Evolutionary conservation across 2,888 invertebrate genomes (phyloP).

Genomic region (Cheilosia variabilis): DNA sequence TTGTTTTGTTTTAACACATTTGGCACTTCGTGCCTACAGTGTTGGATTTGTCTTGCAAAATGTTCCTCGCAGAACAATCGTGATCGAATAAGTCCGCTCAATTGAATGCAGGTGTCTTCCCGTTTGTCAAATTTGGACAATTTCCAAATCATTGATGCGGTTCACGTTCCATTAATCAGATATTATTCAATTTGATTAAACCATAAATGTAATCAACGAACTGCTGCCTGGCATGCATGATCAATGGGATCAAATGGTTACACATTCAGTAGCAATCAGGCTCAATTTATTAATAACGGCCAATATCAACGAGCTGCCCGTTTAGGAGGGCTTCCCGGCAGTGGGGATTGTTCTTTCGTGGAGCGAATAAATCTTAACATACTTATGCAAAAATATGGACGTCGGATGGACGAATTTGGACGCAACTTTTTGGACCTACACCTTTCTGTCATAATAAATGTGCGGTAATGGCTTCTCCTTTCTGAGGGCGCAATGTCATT

Average conservation of each 20-base stretch:
- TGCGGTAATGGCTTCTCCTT: too few relatives aligned
- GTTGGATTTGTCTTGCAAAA: not conserved
- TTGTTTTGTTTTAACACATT: not conserved
- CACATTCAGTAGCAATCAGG: conserved; percentile 54
- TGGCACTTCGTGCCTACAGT: too few relatives aligned
- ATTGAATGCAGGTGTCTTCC: conserved; percentile 51
- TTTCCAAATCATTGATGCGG: conserved; percentile 35
- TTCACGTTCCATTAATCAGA: conserved; percentile 49
- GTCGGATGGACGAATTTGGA: too few relatives aligned
- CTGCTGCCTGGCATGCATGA: conserved; percentile 40
- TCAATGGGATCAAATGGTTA: conserved; percentile 69
- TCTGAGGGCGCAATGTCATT: not conserved
- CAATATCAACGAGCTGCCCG: not conserved
- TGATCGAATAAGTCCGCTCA: conserved; percentile 39
- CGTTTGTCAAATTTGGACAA: conserved; percentile 30
- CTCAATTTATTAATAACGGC: conserved; percentile 62
- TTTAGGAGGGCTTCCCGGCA: conserved; percentile 4
- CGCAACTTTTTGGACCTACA: too few relatives aligned
- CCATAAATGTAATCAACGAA: conserved; percentile 66
- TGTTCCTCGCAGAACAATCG: not conserved
- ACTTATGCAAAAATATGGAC: too few relatives aligned
- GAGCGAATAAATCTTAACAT: conserved; percentile 18
- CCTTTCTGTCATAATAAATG: too few relatives aligned
- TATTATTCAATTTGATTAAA: conserved; percentile 68
- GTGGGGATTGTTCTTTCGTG: not conserved